A percentile compares a stretch with the other conserved stretches of the same genome.
Conservation (phyloP, 2,888 invertebrate genomes). For the Chymomyza amoena region DNA sequence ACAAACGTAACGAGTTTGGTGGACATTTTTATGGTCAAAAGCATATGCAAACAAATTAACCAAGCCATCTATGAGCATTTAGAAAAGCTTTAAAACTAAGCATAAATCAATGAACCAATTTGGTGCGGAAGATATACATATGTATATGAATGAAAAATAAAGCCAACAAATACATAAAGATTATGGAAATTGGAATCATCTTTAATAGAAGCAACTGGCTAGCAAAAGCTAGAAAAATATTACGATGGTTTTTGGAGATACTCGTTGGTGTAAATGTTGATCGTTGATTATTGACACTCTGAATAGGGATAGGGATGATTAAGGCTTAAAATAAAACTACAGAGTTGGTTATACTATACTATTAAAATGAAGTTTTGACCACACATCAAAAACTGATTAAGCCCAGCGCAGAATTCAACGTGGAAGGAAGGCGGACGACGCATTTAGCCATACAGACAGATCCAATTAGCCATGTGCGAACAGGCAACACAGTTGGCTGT, state of each 20-base stretch:
- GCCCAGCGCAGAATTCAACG: constrained; percentile 61
- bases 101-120: constrained; percentile 32
- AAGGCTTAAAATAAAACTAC: too few relatives aligned
- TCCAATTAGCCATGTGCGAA: constrained; percentile 47
- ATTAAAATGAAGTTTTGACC: not conserved
- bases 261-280: too few relatives aligned
- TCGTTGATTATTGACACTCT: too few relatives aligned
- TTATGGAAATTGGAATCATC: too few relatives aligned
- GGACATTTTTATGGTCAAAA: constrained; percentile 54
- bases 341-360: too few relatives aligned
- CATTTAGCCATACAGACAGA: constrained; percentile 23
- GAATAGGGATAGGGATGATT: too few relatives aligned
- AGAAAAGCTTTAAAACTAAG: constrained; percentile 46
- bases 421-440: constrained; percentile 14
- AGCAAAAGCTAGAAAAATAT: too few relatives aligned
- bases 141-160: not conserved
- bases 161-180: not conserved
- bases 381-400: constrained; percentile 71
- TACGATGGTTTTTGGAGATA: too few relatives aligned
- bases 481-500: constrained; percentile 12
- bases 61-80: constrained; percentile 12
- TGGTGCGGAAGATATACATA: not conserved
- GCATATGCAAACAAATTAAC: constrained; percentile 47
- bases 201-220: too few relatives aligned
- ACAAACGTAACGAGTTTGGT: constrained; percentile 54